A percentile compares a stretch with the other conserved stretches of the same genome.
Conservation (phyloP, 2,888 invertebrate genomes). For the Sminthurides aquaticus region DNA sequence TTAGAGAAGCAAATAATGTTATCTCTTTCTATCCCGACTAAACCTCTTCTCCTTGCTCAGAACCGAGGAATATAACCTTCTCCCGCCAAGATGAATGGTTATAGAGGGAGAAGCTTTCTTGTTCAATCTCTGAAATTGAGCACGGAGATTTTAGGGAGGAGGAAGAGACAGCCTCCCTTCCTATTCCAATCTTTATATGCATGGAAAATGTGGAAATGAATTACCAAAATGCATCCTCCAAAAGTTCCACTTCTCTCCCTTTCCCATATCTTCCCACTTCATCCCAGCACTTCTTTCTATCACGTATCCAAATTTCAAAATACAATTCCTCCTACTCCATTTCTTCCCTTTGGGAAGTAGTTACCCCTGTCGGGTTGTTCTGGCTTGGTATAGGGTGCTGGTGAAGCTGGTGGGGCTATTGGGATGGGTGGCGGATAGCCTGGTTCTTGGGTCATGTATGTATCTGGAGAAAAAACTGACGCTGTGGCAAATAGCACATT, state of each 20-base stretch:
- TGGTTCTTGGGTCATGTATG: no score
- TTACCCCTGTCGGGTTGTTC: no score
- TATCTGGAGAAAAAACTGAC: no score
- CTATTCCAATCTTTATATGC: conserved; percentile 1
- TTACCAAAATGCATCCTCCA: neutral
- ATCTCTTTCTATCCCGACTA: neutral
- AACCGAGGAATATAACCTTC: neutral
- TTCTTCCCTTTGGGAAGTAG: no score
- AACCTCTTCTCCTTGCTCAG: neutral
- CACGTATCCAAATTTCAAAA: neutral
- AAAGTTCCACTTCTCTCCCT: neutral
- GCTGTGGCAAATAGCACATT: neutral
- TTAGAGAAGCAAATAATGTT: neutral
- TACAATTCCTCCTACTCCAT: neutral
- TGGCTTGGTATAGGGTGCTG: no score
- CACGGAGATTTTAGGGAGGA: conserved; percentile 22
- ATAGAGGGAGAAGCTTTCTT: conserved; percentile 20
- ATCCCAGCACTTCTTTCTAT: neutral
- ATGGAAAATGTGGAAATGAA: neutral
- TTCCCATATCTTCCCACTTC: neutral
- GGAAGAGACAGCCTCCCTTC: neutral
- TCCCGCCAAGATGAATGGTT: conserved; percentile 18
- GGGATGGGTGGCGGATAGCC: no score
- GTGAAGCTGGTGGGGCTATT: no score
- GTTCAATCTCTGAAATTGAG: conserved; percentile 27